Evolutionary conservation across 2,888 invertebrate species (phyloP).

Genomic region (Neoitamus cyanurus): DNA sequence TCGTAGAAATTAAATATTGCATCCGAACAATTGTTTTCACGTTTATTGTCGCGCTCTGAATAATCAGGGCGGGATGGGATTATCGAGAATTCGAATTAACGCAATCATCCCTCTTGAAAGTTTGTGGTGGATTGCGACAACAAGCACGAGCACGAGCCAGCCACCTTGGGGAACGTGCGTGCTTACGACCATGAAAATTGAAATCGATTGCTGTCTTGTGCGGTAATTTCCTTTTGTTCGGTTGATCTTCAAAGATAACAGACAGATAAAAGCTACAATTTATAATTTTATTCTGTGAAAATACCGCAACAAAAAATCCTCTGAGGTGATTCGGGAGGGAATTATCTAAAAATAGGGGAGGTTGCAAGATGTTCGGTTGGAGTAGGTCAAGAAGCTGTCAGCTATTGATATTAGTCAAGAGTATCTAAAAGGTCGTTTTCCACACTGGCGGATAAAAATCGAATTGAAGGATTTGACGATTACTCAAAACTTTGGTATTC

Average conservation of each 20-base stretch:
- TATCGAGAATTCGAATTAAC: neutral
- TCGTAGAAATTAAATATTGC: neutral
- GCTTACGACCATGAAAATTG: neutral
- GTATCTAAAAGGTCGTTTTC: neutral
- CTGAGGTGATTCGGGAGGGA: neutral
- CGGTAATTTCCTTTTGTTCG: neutral
- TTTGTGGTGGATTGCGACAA: neutral
- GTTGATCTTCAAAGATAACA: neutral
- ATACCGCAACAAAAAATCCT: neutral
- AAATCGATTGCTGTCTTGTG: neutral
- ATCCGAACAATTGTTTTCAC: neutral
- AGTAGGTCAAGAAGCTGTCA: neutral
- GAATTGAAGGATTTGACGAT: neutral
- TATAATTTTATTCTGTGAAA: neutral
- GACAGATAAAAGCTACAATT: neutral
- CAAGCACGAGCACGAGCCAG: neutral
- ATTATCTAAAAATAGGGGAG: neutral
- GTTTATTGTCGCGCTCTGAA: neutral
- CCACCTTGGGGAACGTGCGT: neutral
- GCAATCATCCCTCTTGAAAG: neutral
- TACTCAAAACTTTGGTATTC: neutral
- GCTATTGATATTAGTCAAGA: neutral
- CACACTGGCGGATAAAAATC: neutral
- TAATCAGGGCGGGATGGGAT: neutral
- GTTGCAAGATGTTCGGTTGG: neutral